Conservation (phyloP, 2,888 invertebrate genomes). For the Drosophila mayaguana region DNA sequence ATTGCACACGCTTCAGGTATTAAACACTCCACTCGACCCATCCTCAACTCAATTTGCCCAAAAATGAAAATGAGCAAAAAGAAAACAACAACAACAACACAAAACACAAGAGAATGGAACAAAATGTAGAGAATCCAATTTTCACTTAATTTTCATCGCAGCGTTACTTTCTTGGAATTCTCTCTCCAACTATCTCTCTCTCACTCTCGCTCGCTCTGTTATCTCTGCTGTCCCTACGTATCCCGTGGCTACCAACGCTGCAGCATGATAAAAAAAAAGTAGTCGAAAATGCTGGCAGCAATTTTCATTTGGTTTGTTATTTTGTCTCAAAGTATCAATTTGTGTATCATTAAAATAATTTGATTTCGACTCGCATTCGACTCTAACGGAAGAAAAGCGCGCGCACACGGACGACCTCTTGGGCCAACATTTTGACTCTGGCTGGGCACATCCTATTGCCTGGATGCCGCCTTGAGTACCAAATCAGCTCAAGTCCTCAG, state of each 20-base stretch:
- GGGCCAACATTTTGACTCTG: constrained; percentile 23
- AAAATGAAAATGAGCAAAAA: constrained; percentile 50
- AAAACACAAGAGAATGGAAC: constrained; percentile 19
- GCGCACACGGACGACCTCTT: constrained; percentile 18
- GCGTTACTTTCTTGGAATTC: constrained; percentile 57
- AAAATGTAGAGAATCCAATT: constrained; percentile 75
- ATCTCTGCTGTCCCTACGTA: constrained; percentile 2
- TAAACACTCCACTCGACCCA: constrained; percentile 60
- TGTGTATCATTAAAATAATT: constrained; percentile 83
- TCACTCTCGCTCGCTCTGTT: background rate
- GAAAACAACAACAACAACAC: constrained; percentile 6
- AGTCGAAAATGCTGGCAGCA: constrained; percentile 70
- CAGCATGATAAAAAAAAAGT: constrained; percentile 42
- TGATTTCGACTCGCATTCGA: constrained; percentile 73
- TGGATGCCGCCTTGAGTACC: constrained; percentile 15
- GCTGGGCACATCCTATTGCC: constrained; percentile 19
- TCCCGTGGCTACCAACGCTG: constrained; percentile 45
- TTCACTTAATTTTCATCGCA: constrained; percentile 73
- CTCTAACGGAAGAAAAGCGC: constrained; percentile 34
- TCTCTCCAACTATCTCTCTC: constrained; percentile 5
- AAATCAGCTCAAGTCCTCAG: constrained; percentile 51
- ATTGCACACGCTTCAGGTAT: constrained; percentile 81
- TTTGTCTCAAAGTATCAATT: constrained; percentile 82
- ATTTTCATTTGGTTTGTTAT: constrained; percentile 80
- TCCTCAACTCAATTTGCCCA: constrained; percentile 53